Base-by-base conservation (phyloP, 2,888 invertebrate species). In the Scotopteryx bipunctaria region DNA sequence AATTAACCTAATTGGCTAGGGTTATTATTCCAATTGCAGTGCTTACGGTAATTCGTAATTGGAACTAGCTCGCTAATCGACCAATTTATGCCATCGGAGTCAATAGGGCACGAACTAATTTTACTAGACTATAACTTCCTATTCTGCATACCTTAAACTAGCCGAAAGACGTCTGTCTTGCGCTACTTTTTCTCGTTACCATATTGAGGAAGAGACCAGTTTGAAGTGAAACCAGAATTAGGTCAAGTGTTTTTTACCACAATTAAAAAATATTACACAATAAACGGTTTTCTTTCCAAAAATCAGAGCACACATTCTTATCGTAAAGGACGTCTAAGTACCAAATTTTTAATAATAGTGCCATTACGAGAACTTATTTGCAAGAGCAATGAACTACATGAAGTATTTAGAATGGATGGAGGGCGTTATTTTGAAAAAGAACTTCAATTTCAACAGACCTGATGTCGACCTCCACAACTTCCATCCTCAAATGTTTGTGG, bases 401-500 rank as follows among this genome's bases (percentile, higher is more conserved):
- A 35, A 38, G 16, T 41, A 15, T 11, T 6, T 42, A n/a, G 14
- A 42, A 32, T 41, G 23, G 2, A n/a, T 79, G 0, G 67, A 63
- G 44, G 62, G 58, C 2, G 59, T 78, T n/a, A 54, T 83, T 0
- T 31, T 48, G 0, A 82, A 73, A 56, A 58, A 66, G n/a, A 17
- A 53, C 8, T 79, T 71, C 45, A 71, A 84, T 47, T 78, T 74
- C 17, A 63, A 71, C 0, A 53, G 63, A 9, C 48, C 72, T 0
- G 67, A 78, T 40, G 63, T 81, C 2, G 62, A 68, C 37, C 52
- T 86, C 0, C 63, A 69, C 51, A 69, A 71, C 47, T 86, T 82
- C 57, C 85, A 85, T 52, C 83, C 83, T 0, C 85, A 85, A 44
- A 32, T 83, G 0, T 58, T 66, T 3, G 11, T 78, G 2, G 60